A percentile compares a stretch with the other conserved stretches of the same genome.
phyloP scores from a whole-genome alignment of 2,797 vertebrate species.

The Thalassophryne amazonica region DNA sequence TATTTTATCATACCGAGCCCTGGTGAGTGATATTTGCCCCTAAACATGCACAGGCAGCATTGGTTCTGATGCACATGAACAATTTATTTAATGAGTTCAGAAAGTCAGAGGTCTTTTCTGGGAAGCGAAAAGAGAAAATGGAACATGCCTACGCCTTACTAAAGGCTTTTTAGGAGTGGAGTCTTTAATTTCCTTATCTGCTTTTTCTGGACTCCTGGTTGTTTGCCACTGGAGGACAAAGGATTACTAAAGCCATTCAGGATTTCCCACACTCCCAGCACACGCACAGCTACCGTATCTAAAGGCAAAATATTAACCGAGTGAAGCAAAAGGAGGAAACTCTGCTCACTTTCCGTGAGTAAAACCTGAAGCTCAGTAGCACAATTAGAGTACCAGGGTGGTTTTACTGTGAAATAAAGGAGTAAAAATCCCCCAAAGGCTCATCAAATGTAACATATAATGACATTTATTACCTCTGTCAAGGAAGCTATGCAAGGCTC shows the following conservation, averaged over 20 bases:
- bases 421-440: no score
- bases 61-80: no score
- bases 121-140: constrained; percentile 18
- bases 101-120: constrained; percentile 15
- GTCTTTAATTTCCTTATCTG: constrained; percentile 45
- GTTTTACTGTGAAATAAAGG: constrained; percentile 18
- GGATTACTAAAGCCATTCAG: background rate
- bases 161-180: background rate
- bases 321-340: constrained; percentile 2
- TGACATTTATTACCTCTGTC: no score
- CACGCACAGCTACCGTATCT: background rate
- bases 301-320: background rate
- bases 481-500: no score
- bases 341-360: constrained; percentile 14
- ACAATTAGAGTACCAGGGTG: constrained; percentile 1
- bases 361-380: background rate
- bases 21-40: no score
- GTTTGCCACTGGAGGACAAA: constrained; percentile 3
- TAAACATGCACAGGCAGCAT: no score
- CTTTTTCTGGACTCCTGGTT: constrained; percentile 31
- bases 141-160: constrained; percentile 1
- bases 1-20: no score
- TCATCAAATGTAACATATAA: no score
- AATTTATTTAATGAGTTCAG: no score
- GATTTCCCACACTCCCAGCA: background rate